Percentiles rank a stretch among this genome's conserved stretches.
phyloP scores from a whole-genome alignment of 2,888 invertebrate genomes.

The Pammene fasciana region DNA sequence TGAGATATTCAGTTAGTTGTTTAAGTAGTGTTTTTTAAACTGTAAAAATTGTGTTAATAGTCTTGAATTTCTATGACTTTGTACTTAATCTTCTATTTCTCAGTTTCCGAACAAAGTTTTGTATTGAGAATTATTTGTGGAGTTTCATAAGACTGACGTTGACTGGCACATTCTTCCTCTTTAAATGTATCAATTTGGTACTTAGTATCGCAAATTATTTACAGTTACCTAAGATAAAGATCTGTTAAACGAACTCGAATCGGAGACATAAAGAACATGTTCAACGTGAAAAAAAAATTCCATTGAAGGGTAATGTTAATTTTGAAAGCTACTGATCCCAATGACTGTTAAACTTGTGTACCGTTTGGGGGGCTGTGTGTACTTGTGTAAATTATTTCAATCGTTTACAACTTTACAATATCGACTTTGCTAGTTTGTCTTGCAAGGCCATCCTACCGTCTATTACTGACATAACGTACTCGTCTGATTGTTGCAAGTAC shows the following conservation, averaged over 20 bases:
- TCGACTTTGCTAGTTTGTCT: too few relatives aligned
- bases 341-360: too few relatives aligned
- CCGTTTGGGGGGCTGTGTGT: too few relatives aligned
- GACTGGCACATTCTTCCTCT: slow-evolving; percentile 47
- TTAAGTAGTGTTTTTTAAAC: slow-evolving; percentile 4
- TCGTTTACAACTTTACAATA: too few relatives aligned
- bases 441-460: too few relatives aligned
- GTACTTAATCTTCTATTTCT: slow-evolving; percentile 42
- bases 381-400: too few relatives aligned
- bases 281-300: not conserved
- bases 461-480: too few relatives aligned
- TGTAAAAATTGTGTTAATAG: not conserved
- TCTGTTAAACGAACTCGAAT: not conserved
- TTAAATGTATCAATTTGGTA: not conserved
- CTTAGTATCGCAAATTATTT: not conserved
- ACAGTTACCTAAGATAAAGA: not conserved
- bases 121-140: slow-evolving; percentile 47
- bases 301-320: too few relatives aligned
- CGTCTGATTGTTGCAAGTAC: too few relatives aligned
- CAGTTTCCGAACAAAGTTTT: slow-evolving; percentile 50
- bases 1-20: slow-evolving; percentile 6
- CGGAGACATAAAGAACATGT: not conserved
- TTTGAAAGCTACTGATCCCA: too few relatives aligned
- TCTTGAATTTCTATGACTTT: slow-evolving; percentile 7
- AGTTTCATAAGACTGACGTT: slow-evolving; percentile 63